These are phyloP conservation scores for Astreopora myriophthalma DNA, from an alignment of 64 coral and sea anemone genomes.

Conservation along the genomic window DNA sequence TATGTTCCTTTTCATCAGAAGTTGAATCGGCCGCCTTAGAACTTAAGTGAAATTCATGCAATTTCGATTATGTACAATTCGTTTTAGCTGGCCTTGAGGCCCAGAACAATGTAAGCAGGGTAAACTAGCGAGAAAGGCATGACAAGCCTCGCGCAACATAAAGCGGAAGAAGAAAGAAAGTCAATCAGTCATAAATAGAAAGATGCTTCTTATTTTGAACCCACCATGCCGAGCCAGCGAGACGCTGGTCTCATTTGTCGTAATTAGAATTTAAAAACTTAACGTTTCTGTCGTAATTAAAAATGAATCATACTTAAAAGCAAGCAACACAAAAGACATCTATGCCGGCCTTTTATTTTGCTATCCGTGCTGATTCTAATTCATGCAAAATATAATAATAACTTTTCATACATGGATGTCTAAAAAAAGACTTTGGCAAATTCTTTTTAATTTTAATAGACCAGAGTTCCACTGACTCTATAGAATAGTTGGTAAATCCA, in stretches of 20 bases:
- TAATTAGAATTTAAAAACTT: slow-evolving; percentile 37
- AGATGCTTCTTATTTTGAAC: slow-evolving; percentile 5
- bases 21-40: not conserved
- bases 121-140: not conserved
- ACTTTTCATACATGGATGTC: not conserved
- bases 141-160: not conserved
- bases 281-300: slow-evolving; percentile 49
- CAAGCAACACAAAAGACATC: slow-evolving; percentile 2
- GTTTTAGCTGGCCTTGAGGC: not conserved
- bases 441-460: not conserved
- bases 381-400: not conserved
- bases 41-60: not conserved
- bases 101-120: not conserved
- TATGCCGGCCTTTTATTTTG: not conserved
- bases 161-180: not conserved
- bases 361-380: not conserved
- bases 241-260: slow-evolving; percentile 38
- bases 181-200: slow-evolving; percentile 10
- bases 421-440: not conserved
- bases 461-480: not conserved
- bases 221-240: slow-evolving; percentile 39
- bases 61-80: not conserved
- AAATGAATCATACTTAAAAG: slow-evolving; percentile 18
- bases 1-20: not conserved
- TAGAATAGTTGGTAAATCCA: not conserved